phyloP scores from a whole-genome alignment of 1,140 invertebrate genomes.

The Drosophila tristis region DNA sequence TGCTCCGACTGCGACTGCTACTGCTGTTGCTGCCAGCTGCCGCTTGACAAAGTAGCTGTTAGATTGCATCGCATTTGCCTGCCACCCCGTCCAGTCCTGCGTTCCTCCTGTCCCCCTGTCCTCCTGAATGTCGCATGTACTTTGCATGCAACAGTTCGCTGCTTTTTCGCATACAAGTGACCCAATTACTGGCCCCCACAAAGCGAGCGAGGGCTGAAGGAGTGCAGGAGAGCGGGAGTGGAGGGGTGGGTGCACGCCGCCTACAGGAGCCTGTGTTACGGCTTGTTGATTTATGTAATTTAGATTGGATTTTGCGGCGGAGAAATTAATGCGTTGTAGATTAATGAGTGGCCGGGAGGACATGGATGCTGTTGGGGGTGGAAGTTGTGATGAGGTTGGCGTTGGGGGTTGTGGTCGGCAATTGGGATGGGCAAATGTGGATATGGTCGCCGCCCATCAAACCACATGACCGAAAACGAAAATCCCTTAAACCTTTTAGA shows the following conservation, averaged over 20 bases:
- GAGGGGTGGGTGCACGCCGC: conserved; percentile 4
- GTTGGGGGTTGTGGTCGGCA: neutral
- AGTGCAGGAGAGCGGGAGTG: no score
- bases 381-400: no score
- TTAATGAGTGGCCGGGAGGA: conserved; percentile 75
- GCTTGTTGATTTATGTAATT: conserved; percentile 82
- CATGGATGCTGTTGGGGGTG: conserved; percentile 23
- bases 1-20: conserved; percentile 14
- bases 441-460: conserved; percentile 40
- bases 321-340: conserved; percentile 79
- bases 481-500: conserved; percentile 72
- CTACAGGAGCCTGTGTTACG: conserved; percentile 60
- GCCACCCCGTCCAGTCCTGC: conserved; percentile 2
- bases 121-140: conserved; percentile 41
- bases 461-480: conserved; percentile 56
- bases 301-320: conserved; percentile 80
- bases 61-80: conserved; percentile 74
- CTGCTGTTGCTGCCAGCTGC: conserved; percentile 62
- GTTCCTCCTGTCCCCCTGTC: neutral
- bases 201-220: no score
- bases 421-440: neutral
- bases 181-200: conserved; percentile 58
- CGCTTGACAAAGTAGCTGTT: conserved; percentile 77
- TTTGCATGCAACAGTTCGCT: conserved; percentile 79
- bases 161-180: conserved; percentile 81